phyloP scores from a whole-genome alignment of 2,113 vertebrate species.

The human region GRCh38 chr7:141757001-141757500 shows the following conservation, averaged over 20 bases:
- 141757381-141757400: not conserved
- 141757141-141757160: not conserved
- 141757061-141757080: not conserved
- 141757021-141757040: not conserved
- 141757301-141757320: not conserved
- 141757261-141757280: not conserved
- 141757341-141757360: not conserved
- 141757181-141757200: not conserved
- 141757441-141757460: fast-evolving
- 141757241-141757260: not conserved
- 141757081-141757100: not conserved
- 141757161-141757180: not conserved
- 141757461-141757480: not conserved
- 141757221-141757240: not conserved
- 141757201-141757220: not conserved
- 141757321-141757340: not conserved
- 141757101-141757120: not conserved
- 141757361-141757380: not conserved
- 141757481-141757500: not conserved
- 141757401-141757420: not conserved
- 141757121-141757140: not conserved
- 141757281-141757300: not conserved
- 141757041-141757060: not conserved
- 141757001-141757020: not conserved
- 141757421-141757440: not conserved